A percentile compares a stretch with the other conserved stretches of the same genome.
Evolutionary conservation across 2,888 invertebrate genomes (phyloP).

Genomic region (Calliopum simillimum): DNA sequence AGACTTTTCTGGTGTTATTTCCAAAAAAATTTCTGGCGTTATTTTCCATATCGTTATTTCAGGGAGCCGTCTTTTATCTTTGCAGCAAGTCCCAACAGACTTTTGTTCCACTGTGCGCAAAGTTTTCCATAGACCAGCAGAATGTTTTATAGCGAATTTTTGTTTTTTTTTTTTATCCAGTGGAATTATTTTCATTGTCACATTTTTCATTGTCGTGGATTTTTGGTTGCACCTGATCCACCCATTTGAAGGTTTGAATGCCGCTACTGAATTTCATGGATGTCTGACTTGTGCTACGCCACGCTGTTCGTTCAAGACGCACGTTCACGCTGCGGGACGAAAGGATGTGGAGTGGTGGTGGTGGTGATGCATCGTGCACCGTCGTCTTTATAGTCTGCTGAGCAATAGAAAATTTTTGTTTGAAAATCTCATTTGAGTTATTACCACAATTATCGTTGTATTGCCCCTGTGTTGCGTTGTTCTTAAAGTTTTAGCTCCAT

Average conservation of each 20-base stretch:
- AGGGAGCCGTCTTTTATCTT: no score
- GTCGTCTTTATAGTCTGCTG: constrained; percentile 36
- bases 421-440: constrained; percentile 65
- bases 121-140: background rate
- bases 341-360: constrained; percentile 43
- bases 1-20: no score
- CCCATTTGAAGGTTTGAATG: background rate
- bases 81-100: no score
- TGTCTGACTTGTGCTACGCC: no score
- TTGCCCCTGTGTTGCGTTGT: constrained; percentile 28
- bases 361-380: constrained; percentile 1
- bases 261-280: background rate
- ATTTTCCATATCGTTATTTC: no score
- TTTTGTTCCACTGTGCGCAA: background rate
- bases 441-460: constrained; percentile 63
- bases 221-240: constrained; percentile 32
- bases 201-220: constrained; percentile 57
- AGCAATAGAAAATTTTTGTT: constrained; percentile 41
- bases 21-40: no score
- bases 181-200: constrained; percentile 60
- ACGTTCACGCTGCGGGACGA: constrained; percentile 46
- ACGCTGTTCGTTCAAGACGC: background rate
- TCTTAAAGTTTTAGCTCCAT: constrained; percentile 29
- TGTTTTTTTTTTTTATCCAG: background rate
- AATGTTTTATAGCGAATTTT: background rate